These are phyloP conservation scores for Chionoecetes opilio DNA, from an alignment of 1,140 invertebrate species.

Conservation along the genomic window DNA sequence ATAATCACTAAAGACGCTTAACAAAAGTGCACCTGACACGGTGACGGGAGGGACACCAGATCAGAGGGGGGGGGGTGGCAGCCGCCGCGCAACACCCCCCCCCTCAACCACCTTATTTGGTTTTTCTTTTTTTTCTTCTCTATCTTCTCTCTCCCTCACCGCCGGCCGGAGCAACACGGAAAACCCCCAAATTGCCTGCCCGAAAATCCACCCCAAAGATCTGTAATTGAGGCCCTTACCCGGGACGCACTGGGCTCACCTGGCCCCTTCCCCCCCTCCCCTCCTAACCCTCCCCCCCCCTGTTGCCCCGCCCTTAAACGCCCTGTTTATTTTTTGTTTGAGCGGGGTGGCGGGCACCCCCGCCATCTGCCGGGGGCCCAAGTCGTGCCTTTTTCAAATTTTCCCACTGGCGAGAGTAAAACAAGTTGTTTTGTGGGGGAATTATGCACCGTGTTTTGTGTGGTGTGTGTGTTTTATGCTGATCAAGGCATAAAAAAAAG, in stretches of 20 bases:
- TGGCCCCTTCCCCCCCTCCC: neutral
- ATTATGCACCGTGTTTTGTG: too few relatives aligned
- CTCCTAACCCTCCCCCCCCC: neutral
- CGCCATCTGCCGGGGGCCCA: neutral
- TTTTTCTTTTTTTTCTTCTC: neutral
- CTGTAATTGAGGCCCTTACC: conserved; percentile 17
- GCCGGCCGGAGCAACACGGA: too few relatives aligned
- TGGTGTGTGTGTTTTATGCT: too few relatives aligned
- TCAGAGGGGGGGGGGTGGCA: neutral
- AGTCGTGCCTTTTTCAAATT: too few relatives aligned
- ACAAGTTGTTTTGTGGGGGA: too few relatives aligned
- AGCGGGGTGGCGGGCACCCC: neutral
- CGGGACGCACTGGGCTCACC: neutral
- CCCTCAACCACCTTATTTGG: neutral
- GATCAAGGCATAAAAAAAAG: too few relatives aligned
- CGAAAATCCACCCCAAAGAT: neutral
- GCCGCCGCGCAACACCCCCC: neutral
- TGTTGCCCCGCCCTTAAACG: neutral
- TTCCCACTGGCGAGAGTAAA: too few relatives aligned
- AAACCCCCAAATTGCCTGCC: neutral
- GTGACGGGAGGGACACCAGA: neutral
- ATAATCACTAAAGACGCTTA: too few relatives aligned
- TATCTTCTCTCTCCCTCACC: too few relatives aligned
- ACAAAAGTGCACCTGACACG: too few relatives aligned
- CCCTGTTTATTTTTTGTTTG: neutral